These are phyloP conservation scores for Galeopterus variegatus DNA, from an alignment of 2,113 vertebrate species.

Conservation along the genomic window DNA sequence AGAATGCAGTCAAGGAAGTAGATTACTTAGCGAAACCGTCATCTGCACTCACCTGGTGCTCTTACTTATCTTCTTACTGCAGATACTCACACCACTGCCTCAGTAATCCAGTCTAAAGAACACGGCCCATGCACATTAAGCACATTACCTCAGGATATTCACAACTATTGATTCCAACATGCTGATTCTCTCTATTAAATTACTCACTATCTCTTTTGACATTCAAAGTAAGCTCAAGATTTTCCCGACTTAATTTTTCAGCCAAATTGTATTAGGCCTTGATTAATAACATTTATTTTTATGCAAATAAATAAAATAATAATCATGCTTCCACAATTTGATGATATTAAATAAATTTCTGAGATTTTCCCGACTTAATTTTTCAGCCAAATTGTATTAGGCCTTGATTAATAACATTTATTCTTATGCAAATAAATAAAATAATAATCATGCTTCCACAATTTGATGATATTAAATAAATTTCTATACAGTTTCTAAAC, in stretches of 20 bases:
- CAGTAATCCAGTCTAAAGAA: constrained; percentile 69
- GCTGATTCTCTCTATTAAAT: constrained; percentile 64
- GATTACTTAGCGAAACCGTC: constrained; percentile 75
- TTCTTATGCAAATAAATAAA: constrained; percentile 47
- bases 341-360: no score
- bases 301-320: constrained; percentile 38
- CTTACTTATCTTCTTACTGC: constrained; percentile 80
- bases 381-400: constrained; percentile 24
- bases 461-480: not conserved
- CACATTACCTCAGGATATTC: constrained; percentile 60
- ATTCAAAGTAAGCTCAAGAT: not conserved
- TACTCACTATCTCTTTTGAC: constrained; percentile 36
- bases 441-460: not conserved
- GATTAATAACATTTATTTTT: constrained; percentile 26
- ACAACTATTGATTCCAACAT: constrained; percentile 73
- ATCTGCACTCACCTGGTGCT: constrained; percentile 70
- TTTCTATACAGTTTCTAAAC: constrained; percentile 29
- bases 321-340: not conserved
- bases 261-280: not conserved
- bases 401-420: not conserved
- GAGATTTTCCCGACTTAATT: not conserved
- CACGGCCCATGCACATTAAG: constrained; percentile 57
- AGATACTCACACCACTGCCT: constrained; percentile 74
- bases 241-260: not conserved
- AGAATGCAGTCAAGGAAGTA: constrained; percentile 82